phyloP scores from a whole-genome alignment of 2,888 invertebrate species.

The Leucozona laternaria region DNA sequence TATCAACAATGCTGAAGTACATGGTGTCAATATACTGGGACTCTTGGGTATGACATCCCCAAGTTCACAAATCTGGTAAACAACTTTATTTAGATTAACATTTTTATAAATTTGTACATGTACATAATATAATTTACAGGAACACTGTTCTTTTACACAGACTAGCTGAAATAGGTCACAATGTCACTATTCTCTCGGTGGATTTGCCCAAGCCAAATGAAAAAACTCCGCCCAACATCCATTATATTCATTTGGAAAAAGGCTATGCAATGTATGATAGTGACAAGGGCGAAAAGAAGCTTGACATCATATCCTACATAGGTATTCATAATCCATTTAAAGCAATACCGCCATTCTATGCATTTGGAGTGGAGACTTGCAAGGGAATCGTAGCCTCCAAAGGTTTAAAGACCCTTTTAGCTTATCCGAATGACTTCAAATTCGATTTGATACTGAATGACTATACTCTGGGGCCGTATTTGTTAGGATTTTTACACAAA shows the following conservation, averaged over 20 bases:
- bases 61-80: conserved; percentile 78
- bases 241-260: conserved; percentile 79
- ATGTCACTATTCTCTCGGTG: conserved; percentile 77
- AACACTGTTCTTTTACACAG: conserved; percentile 76
- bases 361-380: conserved; percentile 73
- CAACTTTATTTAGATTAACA: not conserved
- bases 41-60: conserved; percentile 77
- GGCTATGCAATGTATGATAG: conserved; percentile 74
- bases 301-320: conserved; percentile 33
- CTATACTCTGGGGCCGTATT: conserved; percentile 79
- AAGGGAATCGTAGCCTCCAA: conserved; percentile 75
- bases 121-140: conserved; percentile 53
- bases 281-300: conserved; percentile 45
- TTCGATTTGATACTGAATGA: conserved; percentile 81
- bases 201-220: conserved; percentile 76
- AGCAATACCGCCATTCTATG: conserved; percentile 66
- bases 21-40: conserved; percentile 77
- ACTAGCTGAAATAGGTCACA: conserved; percentile 77
- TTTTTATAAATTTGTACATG: not conserved
- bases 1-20: not conserved
- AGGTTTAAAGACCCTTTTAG: conserved; percentile 77
- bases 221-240: conserved; percentile 76
- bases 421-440: conserved; percentile 79
- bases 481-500: conserved; percentile 79
- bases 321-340: conserved; percentile 50